These are phyloP conservation scores for Microctenopoma lineatum DNA, from an alignment of 2,797 vertebrate genomes.

Conservation along the genomic window DNA sequence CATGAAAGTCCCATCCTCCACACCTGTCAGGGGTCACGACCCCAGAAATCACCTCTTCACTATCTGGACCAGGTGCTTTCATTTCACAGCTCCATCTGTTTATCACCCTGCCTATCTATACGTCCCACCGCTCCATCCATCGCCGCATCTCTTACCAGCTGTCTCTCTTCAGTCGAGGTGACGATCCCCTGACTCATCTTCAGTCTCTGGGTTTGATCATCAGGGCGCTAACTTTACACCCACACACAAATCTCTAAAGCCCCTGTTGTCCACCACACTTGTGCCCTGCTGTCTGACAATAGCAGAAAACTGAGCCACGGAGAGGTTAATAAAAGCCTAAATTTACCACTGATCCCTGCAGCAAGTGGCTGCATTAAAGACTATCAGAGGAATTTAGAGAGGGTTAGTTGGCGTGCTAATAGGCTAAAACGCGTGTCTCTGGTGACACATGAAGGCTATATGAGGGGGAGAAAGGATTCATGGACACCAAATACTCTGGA, in stretches of 20 bases:
- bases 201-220: slow-evolving; percentile 41
- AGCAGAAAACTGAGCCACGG: slow-evolving; percentile 34
- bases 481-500: slow-evolving; percentile 58
- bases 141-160: slow-evolving; percentile 45
- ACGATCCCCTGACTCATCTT: slow-evolving; percentile 67
- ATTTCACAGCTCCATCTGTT: slow-evolving; percentile 62
- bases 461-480: slow-evolving; percentile 46
- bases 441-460: slow-evolving; percentile 54
- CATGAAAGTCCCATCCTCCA: slow-evolving; percentile 50
- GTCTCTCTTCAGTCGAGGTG: slow-evolving; percentile 48
- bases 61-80: slow-evolving; percentile 58
- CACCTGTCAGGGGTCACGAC: slow-evolving; percentile 70
- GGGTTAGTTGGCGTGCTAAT: slow-evolving; percentile 60
- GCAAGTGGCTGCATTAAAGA: slow-evolving; percentile 66
- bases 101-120: slow-evolving; percentile 55
- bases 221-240: slow-evolving; percentile 35
- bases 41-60: slow-evolving; percentile 17
- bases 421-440: slow-evolving; percentile 49
- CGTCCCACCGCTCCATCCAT: slow-evolving; percentile 39
- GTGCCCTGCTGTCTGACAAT: slow-evolving; percentile 54
- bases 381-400: slow-evolving; percentile 62
- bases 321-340: slow-evolving; percentile 66
- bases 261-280: slow-evolving; percentile 25
- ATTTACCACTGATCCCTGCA: slow-evolving; percentile 68
- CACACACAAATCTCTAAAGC: slow-evolving; percentile 20